These are phyloP conservation scores for Clarias batrachus DNA, from an alignment of 2,113 vertebrate genomes.

Conservation along the genomic window DNA sequence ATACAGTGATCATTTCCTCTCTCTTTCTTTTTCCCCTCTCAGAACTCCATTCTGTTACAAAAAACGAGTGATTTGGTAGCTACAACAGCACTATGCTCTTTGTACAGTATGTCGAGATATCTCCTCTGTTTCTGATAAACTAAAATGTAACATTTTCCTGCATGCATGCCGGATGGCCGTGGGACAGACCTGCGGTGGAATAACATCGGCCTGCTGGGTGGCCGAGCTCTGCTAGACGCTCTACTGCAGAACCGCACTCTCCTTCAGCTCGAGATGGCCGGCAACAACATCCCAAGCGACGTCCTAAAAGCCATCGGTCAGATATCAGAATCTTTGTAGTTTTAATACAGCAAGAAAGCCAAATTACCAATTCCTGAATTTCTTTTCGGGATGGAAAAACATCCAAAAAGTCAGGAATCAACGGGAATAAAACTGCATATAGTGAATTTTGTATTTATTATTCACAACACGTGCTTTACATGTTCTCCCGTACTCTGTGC, in stretches of 20 bases:
- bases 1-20: not conserved
- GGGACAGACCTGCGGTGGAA: slow-evolving; percentile 93
- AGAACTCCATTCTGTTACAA: not conserved
- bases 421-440: not conserved
- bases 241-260: slow-evolving; percentile 83
- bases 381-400: not conserved
- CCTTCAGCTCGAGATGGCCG: slow-evolving; percentile 83
- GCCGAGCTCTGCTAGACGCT: slow-evolving; percentile 80
- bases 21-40: not conserved
- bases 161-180: not conserved
- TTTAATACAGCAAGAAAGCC: not conserved
- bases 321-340: not conserved
- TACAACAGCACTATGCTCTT: not conserved
- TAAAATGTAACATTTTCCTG: not conserved
- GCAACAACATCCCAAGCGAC: slow-evolving; percentile 90
- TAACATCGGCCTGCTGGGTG: slow-evolving; percentile 88
- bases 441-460: not conserved
- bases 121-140: not conserved
- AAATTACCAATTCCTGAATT: not conserved
- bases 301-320: slow-evolving; percentile 84
- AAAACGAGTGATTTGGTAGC: not conserved
- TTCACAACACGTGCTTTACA: not conserved
- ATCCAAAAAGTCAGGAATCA: not conserved
- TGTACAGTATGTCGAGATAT: not conserved
- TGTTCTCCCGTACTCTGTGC: not conserved